phyloP scores from a whole-genome alignment of 53 echinoderm and acorn worm genomes.

The Paracentrotus lividus region DNA sequence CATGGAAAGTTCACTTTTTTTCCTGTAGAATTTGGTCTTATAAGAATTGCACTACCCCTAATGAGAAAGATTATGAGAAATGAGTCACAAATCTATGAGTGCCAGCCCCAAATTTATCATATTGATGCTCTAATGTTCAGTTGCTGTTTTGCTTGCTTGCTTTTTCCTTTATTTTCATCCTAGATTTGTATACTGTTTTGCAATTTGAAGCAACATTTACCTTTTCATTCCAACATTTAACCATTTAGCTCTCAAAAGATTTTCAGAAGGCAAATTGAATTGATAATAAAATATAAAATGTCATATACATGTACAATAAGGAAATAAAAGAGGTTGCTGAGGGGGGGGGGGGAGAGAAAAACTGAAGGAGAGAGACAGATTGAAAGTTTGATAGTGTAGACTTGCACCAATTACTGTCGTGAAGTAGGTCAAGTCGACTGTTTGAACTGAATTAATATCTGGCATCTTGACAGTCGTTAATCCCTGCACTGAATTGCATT shows the following conservation, averaged over 20 bases:
- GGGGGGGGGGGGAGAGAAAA: not conserved
- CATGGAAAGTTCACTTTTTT: not conserved
- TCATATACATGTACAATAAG: not conserved
- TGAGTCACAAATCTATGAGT: conserved; percentile 41
- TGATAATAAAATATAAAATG: too few relatives aligned
- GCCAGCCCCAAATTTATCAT: not conserved
- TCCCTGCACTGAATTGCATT: not conserved
- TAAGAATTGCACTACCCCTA: conserved; percentile 23
- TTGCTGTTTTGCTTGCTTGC: not conserved
- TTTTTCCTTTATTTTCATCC: not conserved
- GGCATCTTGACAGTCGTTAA: conserved; percentile 30
- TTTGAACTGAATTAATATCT: conserved; percentile 45
- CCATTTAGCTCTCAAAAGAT: not conserved
- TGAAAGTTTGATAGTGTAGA: not conserved
- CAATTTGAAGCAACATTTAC: not conserved
- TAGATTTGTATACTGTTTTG: not conserved
- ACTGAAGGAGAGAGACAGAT: not conserved
- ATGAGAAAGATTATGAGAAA: conserved; percentile 36
- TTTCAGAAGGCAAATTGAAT: not conserved
- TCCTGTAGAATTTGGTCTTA: not conserved
- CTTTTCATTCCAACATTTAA: not conserved
- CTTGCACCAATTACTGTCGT: conserved; percentile 1
- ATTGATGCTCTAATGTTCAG: not conserved
- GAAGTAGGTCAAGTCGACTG: not conserved
- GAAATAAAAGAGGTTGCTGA: not conserved